Evolutionary conservation across 2,888 invertebrate genomes (phyloP).

Genomic region (Galerucella pusilla): DNA sequence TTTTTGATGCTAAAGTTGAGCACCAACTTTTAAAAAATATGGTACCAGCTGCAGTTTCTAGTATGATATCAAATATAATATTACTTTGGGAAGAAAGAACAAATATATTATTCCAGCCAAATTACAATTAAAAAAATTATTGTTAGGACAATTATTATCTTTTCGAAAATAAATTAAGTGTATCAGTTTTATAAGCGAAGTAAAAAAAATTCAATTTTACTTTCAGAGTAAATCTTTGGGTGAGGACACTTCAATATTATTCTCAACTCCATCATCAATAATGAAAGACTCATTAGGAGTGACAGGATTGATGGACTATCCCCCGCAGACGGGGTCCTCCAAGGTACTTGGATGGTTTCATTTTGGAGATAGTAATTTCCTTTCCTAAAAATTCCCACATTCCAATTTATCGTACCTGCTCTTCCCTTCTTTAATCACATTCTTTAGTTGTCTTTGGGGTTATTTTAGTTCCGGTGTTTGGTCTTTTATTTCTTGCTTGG

Average conservation of each 20-base stretch:
- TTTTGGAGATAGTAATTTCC: conserved; percentile 58
- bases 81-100: too few relatives aligned
- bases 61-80: too few relatives aligned
- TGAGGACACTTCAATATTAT: conserved; percentile 80
- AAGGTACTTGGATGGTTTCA: conserved; percentile 65
- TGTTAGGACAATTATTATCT: background rate
- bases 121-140: too few relatives aligned
- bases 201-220: conserved; percentile 49
- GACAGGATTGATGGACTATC: conserved; percentile 72
- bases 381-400: conserved; percentile 38
- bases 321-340: conserved; percentile 62
- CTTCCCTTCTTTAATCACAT: conserved; percentile 31
- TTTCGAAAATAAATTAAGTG: background rate
- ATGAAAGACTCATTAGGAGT: conserved; percentile 83
- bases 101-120: too few relatives aligned
- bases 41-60: too few relatives aligned
- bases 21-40: too few relatives aligned
- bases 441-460: conserved; percentile 30
- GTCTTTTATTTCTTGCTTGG: conserved; percentile 18
- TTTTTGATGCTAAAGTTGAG: too few relatives aligned
- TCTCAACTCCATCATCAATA: conserved; percentile 90
- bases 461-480: conserved; percentile 29
- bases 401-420: conserved; percentile 32
- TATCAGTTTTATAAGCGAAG: conserved; percentile 12
- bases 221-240: conserved; percentile 88